These are phyloP conservation scores for Phymanthus crucifer DNA, from an alignment of 92 coral and sea anemone genomes.

Conservation along the genomic window DNA sequence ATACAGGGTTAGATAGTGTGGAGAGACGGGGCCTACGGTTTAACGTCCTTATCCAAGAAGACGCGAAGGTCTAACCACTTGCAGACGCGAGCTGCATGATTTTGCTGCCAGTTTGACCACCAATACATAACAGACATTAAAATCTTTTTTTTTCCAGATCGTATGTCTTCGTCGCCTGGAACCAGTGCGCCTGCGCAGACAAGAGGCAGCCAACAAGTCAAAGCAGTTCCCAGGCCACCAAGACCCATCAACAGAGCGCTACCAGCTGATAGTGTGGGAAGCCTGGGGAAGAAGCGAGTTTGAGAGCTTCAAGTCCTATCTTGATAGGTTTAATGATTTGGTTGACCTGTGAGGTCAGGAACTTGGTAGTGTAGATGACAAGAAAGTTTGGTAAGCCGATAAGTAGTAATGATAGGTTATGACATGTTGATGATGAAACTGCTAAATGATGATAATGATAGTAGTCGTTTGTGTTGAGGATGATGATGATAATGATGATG, in stretches of 20 bases:
- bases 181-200: slow-evolving; percentile 50
- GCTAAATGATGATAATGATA: slow-evolving; percentile 2
- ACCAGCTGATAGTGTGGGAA: slow-evolving; percentile 79
- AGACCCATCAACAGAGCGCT: slow-evolving; percentile 76
- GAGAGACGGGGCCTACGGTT: no score
- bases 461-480: no score
- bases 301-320: slow-evolving; percentile 46
- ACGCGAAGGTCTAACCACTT: no score
- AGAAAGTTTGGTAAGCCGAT: neutral
- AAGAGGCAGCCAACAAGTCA: slow-evolving; percentile 4
- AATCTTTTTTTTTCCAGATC: slow-evolving; percentile 29
- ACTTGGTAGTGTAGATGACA: neutral
- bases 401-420: no score
- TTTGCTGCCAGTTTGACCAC: no score
- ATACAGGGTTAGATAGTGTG: no score
- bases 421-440: neutral
- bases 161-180: slow-evolving; percentile 84
- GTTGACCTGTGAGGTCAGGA: slow-evolving; percentile 22
- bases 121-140: neutral
- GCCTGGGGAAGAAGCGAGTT: slow-evolving; percentile 85
- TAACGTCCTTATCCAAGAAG: no score
- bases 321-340: slow-evolving; percentile 60
- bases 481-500: no score
- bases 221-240: slow-evolving; percentile 32
- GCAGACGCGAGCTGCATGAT: no score